Conservation (phyloP, 2,888 invertebrate species). For the Drosophila robusta region DNA sequence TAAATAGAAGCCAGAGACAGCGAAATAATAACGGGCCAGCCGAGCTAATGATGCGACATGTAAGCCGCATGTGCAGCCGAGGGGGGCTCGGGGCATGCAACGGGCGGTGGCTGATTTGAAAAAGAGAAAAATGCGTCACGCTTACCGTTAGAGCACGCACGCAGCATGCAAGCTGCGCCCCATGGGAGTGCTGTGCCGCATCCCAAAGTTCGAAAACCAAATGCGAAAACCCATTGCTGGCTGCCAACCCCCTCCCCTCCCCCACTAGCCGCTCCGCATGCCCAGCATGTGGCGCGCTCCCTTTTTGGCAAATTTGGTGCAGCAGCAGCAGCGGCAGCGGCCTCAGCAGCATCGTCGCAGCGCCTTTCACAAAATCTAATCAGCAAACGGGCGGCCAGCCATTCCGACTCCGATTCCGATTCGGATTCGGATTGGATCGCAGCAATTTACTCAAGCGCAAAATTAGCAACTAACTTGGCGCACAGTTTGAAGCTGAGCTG, state of each 20-base stretch:
- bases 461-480: slow-evolving; percentile 71
- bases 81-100: not conserved
- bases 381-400: slow-evolving; percentile 60
- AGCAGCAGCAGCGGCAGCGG: slow-evolving; percentile 32
- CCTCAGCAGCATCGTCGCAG: slow-evolving; percentile 39
- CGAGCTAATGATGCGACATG: slow-evolving; percentile 76
- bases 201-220: slow-evolving; percentile 59
- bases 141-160: slow-evolving; percentile 73
- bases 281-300: slow-evolving; percentile 78
- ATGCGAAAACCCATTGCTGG: slow-evolving; percentile 29
- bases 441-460: slow-evolving; percentile 80
- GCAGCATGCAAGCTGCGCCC: slow-evolving; percentile 46
- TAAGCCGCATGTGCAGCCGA: slow-evolving; percentile 33
- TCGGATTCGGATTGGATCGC: slow-evolving; percentile 61
- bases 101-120: slow-evolving; percentile 34
- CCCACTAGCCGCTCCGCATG: slow-evolving; percentile 12
- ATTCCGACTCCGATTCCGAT: slow-evolving; percentile 15
- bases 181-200: slow-evolving; percentile 52
- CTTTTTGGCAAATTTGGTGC: slow-evolving; percentile 82
- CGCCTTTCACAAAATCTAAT: slow-evolving; percentile 77
- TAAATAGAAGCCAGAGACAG: slow-evolving; percentile 51
- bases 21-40: slow-evolving; percentile 64
- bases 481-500: slow-evolving; percentile 67
- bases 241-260: not conserved
- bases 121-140: slow-evolving; percentile 70